phyloP scores from a whole-genome alignment of 1,140 invertebrate genomes.

The Tenebrio molitor region DNA sequence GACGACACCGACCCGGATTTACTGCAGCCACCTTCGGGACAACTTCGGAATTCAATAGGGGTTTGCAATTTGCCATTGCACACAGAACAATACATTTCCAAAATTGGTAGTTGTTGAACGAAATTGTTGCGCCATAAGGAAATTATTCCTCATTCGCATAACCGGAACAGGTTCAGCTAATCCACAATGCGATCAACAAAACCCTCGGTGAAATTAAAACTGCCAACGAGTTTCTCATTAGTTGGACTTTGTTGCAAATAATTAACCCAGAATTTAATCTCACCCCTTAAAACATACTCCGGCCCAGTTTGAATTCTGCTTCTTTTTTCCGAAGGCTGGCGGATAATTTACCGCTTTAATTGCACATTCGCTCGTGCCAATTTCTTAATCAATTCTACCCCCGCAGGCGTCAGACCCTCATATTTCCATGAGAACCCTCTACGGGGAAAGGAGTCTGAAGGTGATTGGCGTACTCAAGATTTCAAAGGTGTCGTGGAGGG shows the following conservation, averaged over 20 bases:
- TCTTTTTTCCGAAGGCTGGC: too few species aligned
- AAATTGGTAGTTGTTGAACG: not conserved
- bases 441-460: conserved; percentile 55
- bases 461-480: conserved; percentile 65
- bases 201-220: too few species aligned
- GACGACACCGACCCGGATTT: conserved; percentile 16
- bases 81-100: conserved; percentile 3
- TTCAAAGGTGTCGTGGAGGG: conserved; percentile 61
- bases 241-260: too few species aligned
- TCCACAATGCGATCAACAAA: too few species aligned
- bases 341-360: not conserved
- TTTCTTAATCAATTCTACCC: conserved; percentile 24
- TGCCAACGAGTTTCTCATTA: too few species aligned
- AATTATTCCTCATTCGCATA: conserved; percentile 8
- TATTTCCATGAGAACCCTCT: conserved; percentile 64
- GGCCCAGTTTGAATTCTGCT: too few species aligned
- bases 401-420: not conserved
- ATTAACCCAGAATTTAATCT: too few species aligned
- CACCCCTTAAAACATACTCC: too few species aligned
- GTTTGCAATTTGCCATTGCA: conserved; percentile 4
- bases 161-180: too few species aligned
- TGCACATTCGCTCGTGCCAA: not conserved
- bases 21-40: conserved; percentile 7
- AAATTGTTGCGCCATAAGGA: conserved; percentile 16
- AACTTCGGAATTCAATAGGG: conserved; percentile 20